Conservation (phyloP, 2,113 vertebrate genomes). For the Serinus canaria region DNA sequence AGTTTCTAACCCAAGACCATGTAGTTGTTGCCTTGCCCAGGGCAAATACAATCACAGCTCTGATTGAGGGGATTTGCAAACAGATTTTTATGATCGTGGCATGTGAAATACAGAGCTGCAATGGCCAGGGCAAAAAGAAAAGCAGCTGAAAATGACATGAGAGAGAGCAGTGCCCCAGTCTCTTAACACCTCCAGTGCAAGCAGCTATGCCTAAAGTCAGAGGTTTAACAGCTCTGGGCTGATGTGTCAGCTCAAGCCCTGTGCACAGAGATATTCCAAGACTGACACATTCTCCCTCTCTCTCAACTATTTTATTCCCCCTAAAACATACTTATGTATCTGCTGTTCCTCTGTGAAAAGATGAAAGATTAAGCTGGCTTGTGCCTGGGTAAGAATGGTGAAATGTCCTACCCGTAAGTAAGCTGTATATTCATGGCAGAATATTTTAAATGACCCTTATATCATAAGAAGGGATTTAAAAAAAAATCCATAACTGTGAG, state of each 20-base stretch:
- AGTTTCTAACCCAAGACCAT: neutral
- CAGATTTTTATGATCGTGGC: neutral
- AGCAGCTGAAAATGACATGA: neutral
- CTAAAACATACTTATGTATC: slow-evolving; percentile 19
- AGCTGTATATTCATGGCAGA: slow-evolving; percentile 37
- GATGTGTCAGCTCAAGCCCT: slow-evolving; percentile 10
- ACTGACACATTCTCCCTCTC: neutral
- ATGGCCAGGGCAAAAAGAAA: neutral
- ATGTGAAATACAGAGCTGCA: neutral
- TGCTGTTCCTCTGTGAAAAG: slow-evolving; percentile 45
- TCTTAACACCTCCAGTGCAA: neutral
- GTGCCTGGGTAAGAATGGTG: slow-evolving; percentile 40
- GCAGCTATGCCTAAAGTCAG: neutral
- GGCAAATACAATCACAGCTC: neutral
- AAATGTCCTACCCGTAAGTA: slow-evolving; percentile 29
- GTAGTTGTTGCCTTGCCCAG: neutral
- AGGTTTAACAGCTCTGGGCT: neutral
- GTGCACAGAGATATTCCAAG: neutral
- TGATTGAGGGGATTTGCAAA: neutral
- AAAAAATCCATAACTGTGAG: neutral
- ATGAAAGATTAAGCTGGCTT: slow-evolving; percentile 55
- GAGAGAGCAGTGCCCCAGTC: neutral
- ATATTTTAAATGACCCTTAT: slow-evolving; percentile 49
- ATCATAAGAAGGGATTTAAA: slow-evolving; percentile 41
- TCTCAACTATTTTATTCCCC: neutral